Evolutionary conservation across 2,797 vertebrate genomes (phyloP), one percentile per base, ranked within the genome.

Genomic region (Nannoperca obscura): DNA sequence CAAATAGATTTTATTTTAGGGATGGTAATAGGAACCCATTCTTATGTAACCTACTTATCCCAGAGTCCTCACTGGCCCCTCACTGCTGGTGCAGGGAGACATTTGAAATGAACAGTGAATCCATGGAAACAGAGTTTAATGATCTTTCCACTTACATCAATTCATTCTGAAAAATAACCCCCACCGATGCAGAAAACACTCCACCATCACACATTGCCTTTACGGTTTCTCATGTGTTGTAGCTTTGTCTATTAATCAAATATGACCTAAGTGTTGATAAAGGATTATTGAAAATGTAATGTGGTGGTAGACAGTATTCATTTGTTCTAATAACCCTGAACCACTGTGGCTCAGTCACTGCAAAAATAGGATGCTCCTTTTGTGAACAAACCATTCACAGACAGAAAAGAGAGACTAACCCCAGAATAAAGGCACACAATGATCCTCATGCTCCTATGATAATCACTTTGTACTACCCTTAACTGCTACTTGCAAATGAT

Each of bases 1-100:
- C 3, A 6, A 68, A 64, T 22, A 38, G 20, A 63, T 72, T 68
- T 76, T 55, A 27, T 57, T 30, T 24, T 32, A 22, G 44, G 22
- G 36, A 57, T 53, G 49, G 68, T 71, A 63, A 74, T 24, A 62
- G 24, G 49, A 76, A 59, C 44, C 38, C 12, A 73, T 52, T 47
- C 19, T 86, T 84, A 83, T 66, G 46, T 74, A 85, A 83, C 68
- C 52, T 36, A 42, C 47, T 68, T 54, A 64, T 76, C 20, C 27
- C 32, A 75, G 32, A 55, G 62, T 66, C 32, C 61, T 49, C 15
- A 58, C 44, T 66, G 53, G 55, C 32, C 44, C 8, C 5, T 71
- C 66, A 78, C 30, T 14, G 30, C 20, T 40, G 0, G 19, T 71
- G 42, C 70, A 69, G 46, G 22, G 44, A 71, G 69, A 34, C 20